A percentile compares a stretch with the other conserved stretches of the same genome.
Conservation (phyloP, 2,113 vertebrate species). For the Beaufortia kweichowensis region DNA sequence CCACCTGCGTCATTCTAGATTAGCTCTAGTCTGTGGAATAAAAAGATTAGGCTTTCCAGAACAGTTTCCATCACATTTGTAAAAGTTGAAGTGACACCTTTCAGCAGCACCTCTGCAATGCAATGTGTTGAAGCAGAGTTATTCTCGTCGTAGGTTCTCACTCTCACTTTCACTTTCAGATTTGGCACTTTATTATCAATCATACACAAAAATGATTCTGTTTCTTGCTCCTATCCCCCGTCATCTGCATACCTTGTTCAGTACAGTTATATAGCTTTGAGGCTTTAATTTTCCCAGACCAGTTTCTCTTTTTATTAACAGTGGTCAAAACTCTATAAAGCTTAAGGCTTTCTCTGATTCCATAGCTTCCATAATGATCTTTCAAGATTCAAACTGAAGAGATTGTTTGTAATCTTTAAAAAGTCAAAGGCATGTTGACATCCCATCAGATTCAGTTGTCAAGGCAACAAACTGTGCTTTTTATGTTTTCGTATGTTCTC, state of each 20-base stretch:
- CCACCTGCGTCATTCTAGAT: constrained; percentile 47
- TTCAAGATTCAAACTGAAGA: no score
- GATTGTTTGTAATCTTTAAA: no score
- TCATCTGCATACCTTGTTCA: not conserved
- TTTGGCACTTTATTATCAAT: constrained; percentile 35
- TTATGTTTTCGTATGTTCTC: no score
- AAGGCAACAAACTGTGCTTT: no score
- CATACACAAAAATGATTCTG: constrained; percentile 20
- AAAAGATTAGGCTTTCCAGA: constrained; percentile 43
- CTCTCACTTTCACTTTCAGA: constrained; percentile 27
- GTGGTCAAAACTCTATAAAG: no score
- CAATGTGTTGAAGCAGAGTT: constrained; percentile 45
- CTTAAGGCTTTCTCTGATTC: no score
- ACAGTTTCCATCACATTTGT: constrained; percentile 49
- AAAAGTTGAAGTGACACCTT: constrained; percentile 49
- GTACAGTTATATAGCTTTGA: not conserved
- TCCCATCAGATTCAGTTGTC: no score
- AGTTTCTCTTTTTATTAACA: no score
- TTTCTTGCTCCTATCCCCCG: constrained; percentile 4
- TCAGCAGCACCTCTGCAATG: constrained; percentile 40
- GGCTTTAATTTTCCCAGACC: not conserved
- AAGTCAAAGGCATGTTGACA: no score
- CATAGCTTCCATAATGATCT: not conserved
- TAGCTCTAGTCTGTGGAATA: constrained; percentile 42
- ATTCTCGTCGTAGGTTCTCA: constrained; percentile 42